Evolutionary conservation across 2,888 invertebrate species (phyloP).

Genomic region (Neoscelio sp.): DNA sequence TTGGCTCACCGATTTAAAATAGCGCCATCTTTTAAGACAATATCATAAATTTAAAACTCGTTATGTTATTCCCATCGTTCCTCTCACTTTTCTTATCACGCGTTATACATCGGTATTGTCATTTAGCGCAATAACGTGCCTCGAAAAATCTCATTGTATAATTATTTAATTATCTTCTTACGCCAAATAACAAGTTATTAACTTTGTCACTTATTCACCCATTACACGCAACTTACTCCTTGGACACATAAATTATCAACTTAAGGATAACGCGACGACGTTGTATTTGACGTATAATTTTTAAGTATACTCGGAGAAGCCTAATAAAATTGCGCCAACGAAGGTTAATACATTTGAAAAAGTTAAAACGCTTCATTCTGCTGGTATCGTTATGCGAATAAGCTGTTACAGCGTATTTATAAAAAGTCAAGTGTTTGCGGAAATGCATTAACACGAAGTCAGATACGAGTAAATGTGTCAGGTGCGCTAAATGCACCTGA

Average conservation of each 20-base stretch:
- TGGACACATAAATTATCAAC: too few relatives aligned
- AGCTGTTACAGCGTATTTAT: too few relatives aligned
- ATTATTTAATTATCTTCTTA: slow-evolving; percentile 5
- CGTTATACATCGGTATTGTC: slow-evolving; percentile 19
- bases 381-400: too few relatives aligned
- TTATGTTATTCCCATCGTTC: slow-evolving; percentile 40
- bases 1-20: slow-evolving; percentile 44
- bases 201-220: too few relatives aligned
- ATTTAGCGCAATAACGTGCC: slow-evolving; percentile 10
- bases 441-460: slow-evolving; percentile 19
- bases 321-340: too few relatives aligned
- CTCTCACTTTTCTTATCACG: slow-evolving; percentile 38
- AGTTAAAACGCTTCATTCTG: too few relatives aligned
- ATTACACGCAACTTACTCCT: too few relatives aligned
- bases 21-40: slow-evolving; percentile 38
- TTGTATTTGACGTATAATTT: too few relatives aligned
- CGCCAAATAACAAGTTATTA: too few relatives aligned
- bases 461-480: slow-evolving; percentile 31
- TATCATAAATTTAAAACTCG: slow-evolving; percentile 43
- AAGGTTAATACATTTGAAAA: too few relatives aligned
- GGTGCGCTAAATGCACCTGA: slow-evolving; percentile 73
- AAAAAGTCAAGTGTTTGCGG: slow-evolving; percentile 15
- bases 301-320: too few relatives aligned
- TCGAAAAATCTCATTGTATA: slow-evolving; percentile 12
- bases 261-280: too few relatives aligned